Percentiles rank a stretch among this genome's conserved stretches.
These are phyloP conservation scores for Acanthornis magna DNA, from an alignment of 2,797 vertebrate species.

Conservation along the genomic window DNA sequence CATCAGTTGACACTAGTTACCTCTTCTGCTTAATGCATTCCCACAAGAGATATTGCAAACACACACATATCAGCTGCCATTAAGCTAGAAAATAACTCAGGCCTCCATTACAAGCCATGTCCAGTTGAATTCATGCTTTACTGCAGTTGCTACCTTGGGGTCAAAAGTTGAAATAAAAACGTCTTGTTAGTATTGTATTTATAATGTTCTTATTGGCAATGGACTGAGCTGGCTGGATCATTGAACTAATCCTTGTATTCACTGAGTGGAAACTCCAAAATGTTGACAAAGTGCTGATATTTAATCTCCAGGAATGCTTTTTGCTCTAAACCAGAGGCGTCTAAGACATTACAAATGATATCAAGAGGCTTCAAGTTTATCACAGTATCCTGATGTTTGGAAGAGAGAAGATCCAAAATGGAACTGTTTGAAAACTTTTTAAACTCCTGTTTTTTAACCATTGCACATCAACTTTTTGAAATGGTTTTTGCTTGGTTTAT, in stretches of 20 bases:
- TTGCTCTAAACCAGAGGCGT: not conserved
- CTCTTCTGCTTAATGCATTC: slow-evolving; percentile 25
- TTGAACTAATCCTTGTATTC: slow-evolving; percentile 19
- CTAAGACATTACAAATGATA: not conserved
- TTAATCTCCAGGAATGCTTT: slow-evolving; percentile 53
- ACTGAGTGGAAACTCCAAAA: slow-evolving; percentile 35
- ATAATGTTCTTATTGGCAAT: slow-evolving; percentile 34
- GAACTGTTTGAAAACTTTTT: not conserved
- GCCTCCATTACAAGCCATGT: not conserved
- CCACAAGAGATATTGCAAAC: not conserved
- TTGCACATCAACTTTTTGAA: not conserved
- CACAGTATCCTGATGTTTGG: not conserved
- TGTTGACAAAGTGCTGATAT: slow-evolving; percentile 26
- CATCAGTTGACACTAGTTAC: slow-evolving; percentile 30
- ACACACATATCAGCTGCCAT: not conserved
- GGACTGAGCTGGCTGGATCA: not conserved
- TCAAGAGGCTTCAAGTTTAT: not conserved
- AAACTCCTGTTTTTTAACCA: not conserved
- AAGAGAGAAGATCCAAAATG: not conserved
- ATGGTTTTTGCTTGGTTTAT: not conserved
- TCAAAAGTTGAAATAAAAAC: slow-evolving; percentile 22
- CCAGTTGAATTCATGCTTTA: not conserved
- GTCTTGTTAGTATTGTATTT: not conserved
- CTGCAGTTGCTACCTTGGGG: slow-evolving; percentile 3
- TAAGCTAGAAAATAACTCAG: not conserved